Conservation (phyloP, 2,113 vertebrate species). For the Psephotus haematonotus region DNA sequence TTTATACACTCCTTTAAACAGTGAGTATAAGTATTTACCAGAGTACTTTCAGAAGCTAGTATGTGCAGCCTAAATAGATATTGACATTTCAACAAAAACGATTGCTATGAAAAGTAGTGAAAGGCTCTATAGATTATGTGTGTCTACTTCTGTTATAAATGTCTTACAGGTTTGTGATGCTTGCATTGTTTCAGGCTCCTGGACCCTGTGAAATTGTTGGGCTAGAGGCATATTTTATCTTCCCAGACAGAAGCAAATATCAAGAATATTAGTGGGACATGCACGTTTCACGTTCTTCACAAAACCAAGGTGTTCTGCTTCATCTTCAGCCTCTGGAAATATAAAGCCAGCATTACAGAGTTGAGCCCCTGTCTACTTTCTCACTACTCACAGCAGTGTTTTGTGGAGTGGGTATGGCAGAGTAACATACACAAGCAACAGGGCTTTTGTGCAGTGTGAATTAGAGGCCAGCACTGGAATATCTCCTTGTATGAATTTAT, state of each 20-base stretch:
- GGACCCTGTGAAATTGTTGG: background rate
- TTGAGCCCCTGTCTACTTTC: background rate
- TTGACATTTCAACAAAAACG: background rate
- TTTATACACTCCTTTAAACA: background rate
- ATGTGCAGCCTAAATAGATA: background rate
- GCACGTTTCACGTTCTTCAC: background rate
- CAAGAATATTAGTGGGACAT: background rate
- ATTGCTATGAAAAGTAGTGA: background rate
- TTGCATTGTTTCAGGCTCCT: background rate
- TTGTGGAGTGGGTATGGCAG: background rate
- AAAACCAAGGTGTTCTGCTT: background rate
- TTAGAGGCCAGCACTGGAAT: background rate
- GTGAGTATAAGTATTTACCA: background rate
- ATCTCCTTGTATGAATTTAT: background rate
- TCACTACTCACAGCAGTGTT: background rate
- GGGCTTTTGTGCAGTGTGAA: background rate
- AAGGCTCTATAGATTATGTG: background rate
- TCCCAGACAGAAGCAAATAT: background rate
- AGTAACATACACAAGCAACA: background rate
- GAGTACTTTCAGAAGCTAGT: background rate
- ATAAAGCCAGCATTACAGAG: background rate
- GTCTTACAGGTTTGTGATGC: background rate
- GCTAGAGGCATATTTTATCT: background rate
- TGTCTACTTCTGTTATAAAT: background rate
- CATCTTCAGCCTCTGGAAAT: background rate